Evolutionary conservation across 92 coral and sea anemone genomes (phyloP), one percentile per base, ranked within the genome.

Genomic region (Muricea muricata): DNA sequence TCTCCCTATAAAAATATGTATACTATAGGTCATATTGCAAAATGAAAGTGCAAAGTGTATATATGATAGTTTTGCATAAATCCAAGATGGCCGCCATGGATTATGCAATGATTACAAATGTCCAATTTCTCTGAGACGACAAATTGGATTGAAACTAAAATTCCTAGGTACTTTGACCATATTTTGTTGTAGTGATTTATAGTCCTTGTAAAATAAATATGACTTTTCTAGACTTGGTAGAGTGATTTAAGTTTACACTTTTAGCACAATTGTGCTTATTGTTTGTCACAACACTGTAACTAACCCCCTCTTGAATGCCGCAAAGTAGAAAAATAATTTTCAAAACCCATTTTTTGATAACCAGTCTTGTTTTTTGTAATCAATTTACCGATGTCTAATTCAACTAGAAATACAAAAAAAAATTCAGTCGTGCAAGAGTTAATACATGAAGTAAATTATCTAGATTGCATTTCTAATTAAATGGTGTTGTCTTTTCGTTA

Each of bases 351-450:
- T 33, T 68, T 68, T 68, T 0, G 9, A 65, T 56, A 39, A 39
- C 45, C 45, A 39, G 11, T 39, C 11, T 39, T 39, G 11, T 39
- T 39, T 39, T 29, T 67, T 39, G 73, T 90, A 88, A 90, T 81
- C 87, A 41, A 86, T 67, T 12, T 90, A 24, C 0, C 33, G 4
- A 4, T 26, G 34, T 9, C n/a, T 20, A 25, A n/a, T 4, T 65
- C 34, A 7, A 7, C 3, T n/a, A 12, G 17, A 65, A 26, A 20
- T 6, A 3, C 32, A 11, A 6, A 11, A 65, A 65, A 65, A 65
- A 25, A 65, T 65, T 65, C 34, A 26, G 71, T 7, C 5, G 71
- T 65, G 20, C 26, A 63, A n/a, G 15, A 29, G 65, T 18, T 25
- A 56, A 56, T n/a, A n/a, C n/a, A n/a, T n/a, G n/a, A n/a, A n/a